Conservation (phyloP, 1,140 invertebrate species). For the Pentalonia nigronervosa region DNA sequence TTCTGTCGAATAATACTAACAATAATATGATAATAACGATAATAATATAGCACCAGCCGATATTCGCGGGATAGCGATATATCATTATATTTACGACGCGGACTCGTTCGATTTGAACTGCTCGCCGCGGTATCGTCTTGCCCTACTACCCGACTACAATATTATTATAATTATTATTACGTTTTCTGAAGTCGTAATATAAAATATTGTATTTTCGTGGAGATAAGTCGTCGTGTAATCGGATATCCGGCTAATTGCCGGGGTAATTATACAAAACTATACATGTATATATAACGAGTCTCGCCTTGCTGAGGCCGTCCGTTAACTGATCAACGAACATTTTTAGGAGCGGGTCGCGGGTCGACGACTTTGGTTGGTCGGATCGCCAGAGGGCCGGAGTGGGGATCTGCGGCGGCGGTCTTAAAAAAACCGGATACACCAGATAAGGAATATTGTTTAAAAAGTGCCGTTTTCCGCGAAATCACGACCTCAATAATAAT, state of each 20-base stretch:
- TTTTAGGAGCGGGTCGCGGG: background rate
- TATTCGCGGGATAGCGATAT: background rate
- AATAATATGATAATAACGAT: slow-evolving; percentile 10
- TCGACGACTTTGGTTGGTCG: background rate
- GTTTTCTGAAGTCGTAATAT: background rate
- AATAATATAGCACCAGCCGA: background rate
- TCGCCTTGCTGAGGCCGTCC: background rate
- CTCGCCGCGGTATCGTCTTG: background rate
- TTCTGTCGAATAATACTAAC: background rate
- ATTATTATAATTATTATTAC: slow-evolving; percentile 15
- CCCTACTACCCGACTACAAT: background rate
- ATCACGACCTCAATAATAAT: background rate
- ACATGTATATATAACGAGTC: background rate
- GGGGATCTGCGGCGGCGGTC: background rate
- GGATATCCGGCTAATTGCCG: slow-evolving; percentile 50
- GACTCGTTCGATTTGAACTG: background rate
- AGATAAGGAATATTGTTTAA: slow-evolving; percentile 39
- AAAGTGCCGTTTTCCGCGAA: slow-evolving; percentile 22
- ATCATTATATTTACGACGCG: background rate
- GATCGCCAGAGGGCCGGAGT: background rate
- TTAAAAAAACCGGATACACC: slow-evolving; percentile 42
- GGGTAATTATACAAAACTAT: slow-evolving; percentile 45
- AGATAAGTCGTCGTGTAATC: slow-evolving; percentile 31
- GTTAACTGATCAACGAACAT: slow-evolving; percentile 23
- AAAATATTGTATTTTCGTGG: slow-evolving; percentile 14